Evolutionary conservation across 2,797 vertebrate genomes (phyloP), one percentile per base, ranked within the genome.

Genomic region (Manis pentadactyla): DNA sequence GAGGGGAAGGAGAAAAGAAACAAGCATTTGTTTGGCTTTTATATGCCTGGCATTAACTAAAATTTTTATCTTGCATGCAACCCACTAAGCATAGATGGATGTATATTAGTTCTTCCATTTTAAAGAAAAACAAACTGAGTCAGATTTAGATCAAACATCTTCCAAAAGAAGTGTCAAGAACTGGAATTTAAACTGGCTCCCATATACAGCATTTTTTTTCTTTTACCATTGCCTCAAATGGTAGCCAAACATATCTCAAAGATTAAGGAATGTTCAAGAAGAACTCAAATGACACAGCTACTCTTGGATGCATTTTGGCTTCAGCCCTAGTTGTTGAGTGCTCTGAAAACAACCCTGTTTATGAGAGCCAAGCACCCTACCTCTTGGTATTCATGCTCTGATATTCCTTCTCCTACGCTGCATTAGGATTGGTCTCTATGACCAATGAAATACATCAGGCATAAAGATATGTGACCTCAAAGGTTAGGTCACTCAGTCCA

Each of bases 201-300:
- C 61, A 87, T 27, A 68, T 87, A 14, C 46, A 78, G 61, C 69
- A 27, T 77, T 57, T 29, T 53, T n/a, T 51, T 57, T 64, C 34
- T 59, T 68, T 61, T 19, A 39, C 3, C 11, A 34, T 68, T 78
- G 17, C 51, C 57, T 90, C 34, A 90, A 69, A 79, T 74, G n/a
- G 19, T 84, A 94, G 66, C 75, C 42, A 93, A 78, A 55, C 39
- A 21, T 69, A 71, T 34, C 34, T 95, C 46, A 73, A 93, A 95
- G 25, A 82, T n/a, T 61, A 90, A 78, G 79, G 12, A 66, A 51
- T n/a, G 42, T 79, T 93, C 29, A 77, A 66, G 14, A 84, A 59
- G 63, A 87, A 86, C 21, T 87, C 27, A 90, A 93, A 61, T 61
- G 46, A 95, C 46, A 74, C 61, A 82, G 8, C 46, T 74, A 93